phyloP scores from a whole-genome alignment of 1,140 invertebrate species.

The Dufourea novaeangliae region DNA sequence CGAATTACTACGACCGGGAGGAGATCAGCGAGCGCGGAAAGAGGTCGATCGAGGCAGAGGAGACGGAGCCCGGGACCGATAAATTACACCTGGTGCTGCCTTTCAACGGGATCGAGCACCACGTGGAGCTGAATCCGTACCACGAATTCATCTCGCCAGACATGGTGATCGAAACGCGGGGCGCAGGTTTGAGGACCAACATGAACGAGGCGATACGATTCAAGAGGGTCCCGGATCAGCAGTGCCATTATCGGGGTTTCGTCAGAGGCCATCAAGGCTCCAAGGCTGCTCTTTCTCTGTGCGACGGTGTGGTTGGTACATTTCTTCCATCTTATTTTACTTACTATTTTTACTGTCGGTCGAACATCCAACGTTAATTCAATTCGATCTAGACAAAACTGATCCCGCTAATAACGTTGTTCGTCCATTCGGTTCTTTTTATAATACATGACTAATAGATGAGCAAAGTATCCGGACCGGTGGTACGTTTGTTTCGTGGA shows the following conservation, averaged over 20 bases:
- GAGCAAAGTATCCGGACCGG: too few relatives aligned
- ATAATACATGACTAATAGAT: too few relatives aligned
- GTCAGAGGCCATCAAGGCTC: conserved; percentile 81
- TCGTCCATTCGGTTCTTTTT: too few relatives aligned
- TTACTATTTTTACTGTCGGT: too few relatives aligned
- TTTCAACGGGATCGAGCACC: conserved; percentile 78
- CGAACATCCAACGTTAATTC: too few relatives aligned
- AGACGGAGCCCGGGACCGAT: conserved; percentile 55
- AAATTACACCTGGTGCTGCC: conserved; percentile 82
- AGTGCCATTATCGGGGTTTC: conserved; percentile 84
- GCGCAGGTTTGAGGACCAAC: conserved; percentile 60
- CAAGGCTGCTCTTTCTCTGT: conserved; percentile 83
- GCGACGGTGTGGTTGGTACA: conserved; percentile 84
- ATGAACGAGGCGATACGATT: conserved; percentile 67
- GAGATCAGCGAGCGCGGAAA: conserved; percentile 64
- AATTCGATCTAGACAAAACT: too few relatives aligned
- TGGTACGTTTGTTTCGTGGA: too few relatives aligned
- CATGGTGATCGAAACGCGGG: conserved; percentile 82
- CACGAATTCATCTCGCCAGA: conserved; percentile 82
- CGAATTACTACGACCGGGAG: conserved; percentile 76
- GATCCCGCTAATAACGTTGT: too few relatives aligned
- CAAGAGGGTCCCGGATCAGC: conserved; percentile 64
- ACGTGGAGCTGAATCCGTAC: conserved; percentile 82
- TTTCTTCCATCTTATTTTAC: background rate
- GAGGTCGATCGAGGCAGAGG: conserved; percentile 57